These are phyloP conservation scores for Diplodus sargus DNA, from an alignment of 2,797 vertebrate species.

Conservation along the genomic window DNA sequence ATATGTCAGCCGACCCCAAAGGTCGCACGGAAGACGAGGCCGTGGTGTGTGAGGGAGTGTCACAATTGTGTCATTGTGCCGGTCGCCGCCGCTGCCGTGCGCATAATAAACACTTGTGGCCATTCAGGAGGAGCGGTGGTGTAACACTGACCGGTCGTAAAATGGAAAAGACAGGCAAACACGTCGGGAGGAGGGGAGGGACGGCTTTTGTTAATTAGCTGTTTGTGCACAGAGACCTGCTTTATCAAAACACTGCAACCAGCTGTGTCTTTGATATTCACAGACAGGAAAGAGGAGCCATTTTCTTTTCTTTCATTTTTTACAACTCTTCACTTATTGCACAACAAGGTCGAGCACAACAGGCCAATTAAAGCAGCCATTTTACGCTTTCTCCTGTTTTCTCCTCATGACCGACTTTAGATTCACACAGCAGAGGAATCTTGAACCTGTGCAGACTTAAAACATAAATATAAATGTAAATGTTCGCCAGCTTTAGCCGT, in stretches of 20 bases:
- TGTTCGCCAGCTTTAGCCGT: not conserved
- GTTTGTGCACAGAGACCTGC: conserved; percentile 88
- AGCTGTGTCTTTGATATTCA: conserved; percentile 94
- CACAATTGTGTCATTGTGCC: conserved; percentile 84
- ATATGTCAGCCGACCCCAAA: conserved; percentile 77
- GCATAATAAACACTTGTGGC: conserved; percentile 81
- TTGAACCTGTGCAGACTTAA: not conserved
- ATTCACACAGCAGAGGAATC: not conserved
- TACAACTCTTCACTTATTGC: conserved; percentile 75
- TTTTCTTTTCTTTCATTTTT: conserved; percentile 74
- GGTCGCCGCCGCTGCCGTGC: conserved; percentile 65
- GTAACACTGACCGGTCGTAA: conserved; percentile 82
- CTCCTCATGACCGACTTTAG: conserved; percentile 13
- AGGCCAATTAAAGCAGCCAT: conserved; percentile 66
- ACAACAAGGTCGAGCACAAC: conserved; percentile 57
- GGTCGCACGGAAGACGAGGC: conserved; percentile 67
- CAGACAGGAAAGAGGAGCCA: conserved; percentile 76
- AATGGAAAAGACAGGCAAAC: conserved; percentile 82
- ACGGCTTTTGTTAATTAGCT: conserved; percentile 91
- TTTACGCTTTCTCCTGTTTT: conserved; percentile 38
- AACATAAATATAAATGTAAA: not conserved
- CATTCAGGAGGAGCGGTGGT: conserved; percentile 73
- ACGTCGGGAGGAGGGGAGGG: conserved; percentile 72
- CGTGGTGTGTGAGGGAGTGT: conserved; percentile 73
- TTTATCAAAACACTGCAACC: conserved; percentile 93